Base-by-base conservation (phyloP, 2,888 invertebrate genomes). In the Taphrorychus bicolor region DNA sequence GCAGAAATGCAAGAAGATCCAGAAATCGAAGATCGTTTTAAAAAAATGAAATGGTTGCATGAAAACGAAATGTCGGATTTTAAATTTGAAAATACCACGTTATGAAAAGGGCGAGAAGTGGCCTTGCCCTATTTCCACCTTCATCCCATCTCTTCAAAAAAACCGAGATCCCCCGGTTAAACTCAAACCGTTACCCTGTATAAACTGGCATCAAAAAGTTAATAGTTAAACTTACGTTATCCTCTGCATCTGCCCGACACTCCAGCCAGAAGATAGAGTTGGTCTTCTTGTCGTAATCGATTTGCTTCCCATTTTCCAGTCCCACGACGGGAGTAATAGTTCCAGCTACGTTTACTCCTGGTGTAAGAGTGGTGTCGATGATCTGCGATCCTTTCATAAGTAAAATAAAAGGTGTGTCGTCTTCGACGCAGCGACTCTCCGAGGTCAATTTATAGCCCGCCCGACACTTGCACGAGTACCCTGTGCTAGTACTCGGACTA, bases 201-300 rank as follows among this genome's bases (percentile, higher is more conserved):
- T 40, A 9, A 40, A n/a, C 40, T 1, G 2, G n/a, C 1, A n/a
- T 2, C n/a, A n/a, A 48, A 48, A 16, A n/a, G n/a, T n/a, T n/a
- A n/a, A n/a, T n/a, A n/a, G n/a, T 16, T n/a, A 14, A 4, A 32
- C 78, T 78, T 77, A 82, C 82, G 73, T 82, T 90, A 75, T 92
- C 93, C 69, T 90, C 90, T 63, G 90, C 91, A 57, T 91, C 91
- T 73, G 88, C 88, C 71, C 89, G 89, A 41, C 88, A 87, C 81
- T 95, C 94, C 0, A 96, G 86, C 94, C 95, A 97, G 83, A 91
- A 97, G 5, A 98, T 85, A 53, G 87, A 88, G 75, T 91, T 91
- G 0, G 92, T 91, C 77, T 90, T 90, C 16, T 94, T 88, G 79
- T 99, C 98, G 79, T 92, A 98, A 80, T 98, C 98, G 63, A 98